These are phyloP conservation scores for Orbicella faveolata DNA, from an alignment of 64 coral and sea anemone species.

Conservation along the genomic window DNA sequence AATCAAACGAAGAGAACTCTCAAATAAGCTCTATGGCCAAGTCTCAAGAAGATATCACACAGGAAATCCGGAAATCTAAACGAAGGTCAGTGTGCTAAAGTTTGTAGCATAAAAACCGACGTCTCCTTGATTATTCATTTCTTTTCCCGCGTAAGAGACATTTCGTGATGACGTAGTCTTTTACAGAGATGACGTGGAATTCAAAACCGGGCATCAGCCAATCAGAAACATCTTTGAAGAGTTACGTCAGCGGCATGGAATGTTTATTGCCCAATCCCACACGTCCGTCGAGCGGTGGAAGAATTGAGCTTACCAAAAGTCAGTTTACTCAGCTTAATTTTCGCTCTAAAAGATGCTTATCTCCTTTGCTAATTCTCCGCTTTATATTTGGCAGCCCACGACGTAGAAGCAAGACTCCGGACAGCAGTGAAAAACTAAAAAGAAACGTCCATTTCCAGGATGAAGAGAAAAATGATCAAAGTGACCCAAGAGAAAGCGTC, in stretches of 20 bases:
- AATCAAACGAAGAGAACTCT: neutral
- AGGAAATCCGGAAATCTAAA: neutral
- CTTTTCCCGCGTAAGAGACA: no score
- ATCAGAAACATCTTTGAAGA: neutral
- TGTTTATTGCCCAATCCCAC: no score
- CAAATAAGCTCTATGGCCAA: neutral
- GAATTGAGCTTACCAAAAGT: neutral
- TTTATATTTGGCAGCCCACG: neutral
- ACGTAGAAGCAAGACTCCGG: conserved; percentile 28
- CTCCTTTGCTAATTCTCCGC: neutral
- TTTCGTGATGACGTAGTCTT: no score
- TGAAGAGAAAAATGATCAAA: neutral
- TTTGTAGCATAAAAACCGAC: neutral
- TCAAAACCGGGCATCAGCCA: neutral
- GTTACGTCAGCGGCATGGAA: neutral
- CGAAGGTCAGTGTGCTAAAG: neutral
- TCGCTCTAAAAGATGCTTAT: no score
- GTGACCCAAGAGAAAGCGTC: neutral
- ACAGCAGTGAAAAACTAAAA: conserved; percentile 1
- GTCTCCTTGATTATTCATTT: no score
- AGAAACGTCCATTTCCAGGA: conserved; percentile 36
- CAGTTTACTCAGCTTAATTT: neutral
- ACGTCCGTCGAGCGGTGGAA: no score
- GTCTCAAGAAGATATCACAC: neutral
- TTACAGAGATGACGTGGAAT: no score